Evolutionary conservation across 2,113 vertebrate genomes (phyloP).

Genomic region (Muscicapa adusta): DNA sequence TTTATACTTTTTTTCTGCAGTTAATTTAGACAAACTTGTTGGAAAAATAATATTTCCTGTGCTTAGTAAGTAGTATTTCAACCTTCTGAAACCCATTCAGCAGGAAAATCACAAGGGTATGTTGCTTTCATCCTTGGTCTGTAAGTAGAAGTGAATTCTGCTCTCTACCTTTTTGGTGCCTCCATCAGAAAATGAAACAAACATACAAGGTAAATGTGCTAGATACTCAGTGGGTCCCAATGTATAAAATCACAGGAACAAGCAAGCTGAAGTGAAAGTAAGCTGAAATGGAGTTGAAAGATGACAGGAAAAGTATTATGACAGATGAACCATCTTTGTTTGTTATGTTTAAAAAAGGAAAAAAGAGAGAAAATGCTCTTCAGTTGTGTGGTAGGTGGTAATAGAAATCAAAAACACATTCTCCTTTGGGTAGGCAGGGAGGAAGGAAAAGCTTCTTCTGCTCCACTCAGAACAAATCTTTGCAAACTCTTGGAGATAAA

Average conservation of each 20-base stretch:
- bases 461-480: neutral
- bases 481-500: neutral
- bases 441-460: neutral
- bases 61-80: conserved; percentile 1
- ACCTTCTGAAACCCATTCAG: neutral
- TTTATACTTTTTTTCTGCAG: neutral
- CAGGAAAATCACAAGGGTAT: neutral
- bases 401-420: neutral
- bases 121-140: neutral
- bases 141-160: neutral
- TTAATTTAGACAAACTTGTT: neutral
- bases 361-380: neutral
- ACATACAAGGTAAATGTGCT: accelerated
- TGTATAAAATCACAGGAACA: neutral
- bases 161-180: neutral
- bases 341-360: neutral
- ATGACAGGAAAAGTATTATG: neutral
- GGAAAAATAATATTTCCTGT: neutral
- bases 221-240: neutral
- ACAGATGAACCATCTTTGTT: neutral
- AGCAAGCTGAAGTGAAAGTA: neutral
- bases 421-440: neutral
- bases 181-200: neutral
- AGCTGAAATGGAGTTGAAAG: neutral
- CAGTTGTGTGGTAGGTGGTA: neutral